Evolutionary conservation across 1,140 invertebrate genomes (phyloP).

Genomic region (Orius laevigatus): DNA sequence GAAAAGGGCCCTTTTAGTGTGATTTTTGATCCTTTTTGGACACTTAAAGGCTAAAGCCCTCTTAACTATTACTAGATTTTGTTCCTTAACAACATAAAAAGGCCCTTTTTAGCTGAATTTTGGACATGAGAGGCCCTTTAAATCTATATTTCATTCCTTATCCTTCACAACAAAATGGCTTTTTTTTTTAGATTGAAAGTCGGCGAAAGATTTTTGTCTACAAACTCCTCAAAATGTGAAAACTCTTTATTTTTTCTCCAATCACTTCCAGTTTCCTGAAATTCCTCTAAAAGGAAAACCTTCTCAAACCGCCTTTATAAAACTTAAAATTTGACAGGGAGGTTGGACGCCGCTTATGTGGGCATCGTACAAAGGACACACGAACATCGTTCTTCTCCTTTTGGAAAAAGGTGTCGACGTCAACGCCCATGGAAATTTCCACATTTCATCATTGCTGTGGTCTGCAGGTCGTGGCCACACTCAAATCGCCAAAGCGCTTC

Average conservation of each 20-base stretch:
- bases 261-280: neutral
- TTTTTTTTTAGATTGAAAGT: too few relatives aligned
- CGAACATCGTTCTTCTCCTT: constrained; percentile 61
- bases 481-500: constrained; percentile 65
- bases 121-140: too few relatives aligned
- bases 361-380: constrained; percentile 86
- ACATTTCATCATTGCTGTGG: constrained; percentile 86
- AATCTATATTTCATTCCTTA: too few relatives aligned
- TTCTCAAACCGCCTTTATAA: neutral
- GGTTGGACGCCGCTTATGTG: constrained; percentile 96
- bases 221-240: too few relatives aligned
- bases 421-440: constrained; percentile 90
- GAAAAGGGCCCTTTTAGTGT: too few relatives aligned
- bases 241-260: constrained; percentile 5
- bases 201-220: too few relatives aligned
- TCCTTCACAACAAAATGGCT: too few relatives aligned
- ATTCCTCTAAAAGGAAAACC: neutral
- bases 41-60: too few relatives aligned
- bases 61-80: too few relatives aligned
- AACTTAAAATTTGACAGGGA: constrained; percentile 58
- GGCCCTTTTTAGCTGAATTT: too few relatives aligned
- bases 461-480: constrained; percentile 78
- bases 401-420: constrained; percentile 74
- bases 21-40: too few relatives aligned
- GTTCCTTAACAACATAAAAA: too few relatives aligned